phyloP scores from a whole-genome alignment of 2,888 invertebrate species.

The Disparrhopalites patrizii region DNA sequence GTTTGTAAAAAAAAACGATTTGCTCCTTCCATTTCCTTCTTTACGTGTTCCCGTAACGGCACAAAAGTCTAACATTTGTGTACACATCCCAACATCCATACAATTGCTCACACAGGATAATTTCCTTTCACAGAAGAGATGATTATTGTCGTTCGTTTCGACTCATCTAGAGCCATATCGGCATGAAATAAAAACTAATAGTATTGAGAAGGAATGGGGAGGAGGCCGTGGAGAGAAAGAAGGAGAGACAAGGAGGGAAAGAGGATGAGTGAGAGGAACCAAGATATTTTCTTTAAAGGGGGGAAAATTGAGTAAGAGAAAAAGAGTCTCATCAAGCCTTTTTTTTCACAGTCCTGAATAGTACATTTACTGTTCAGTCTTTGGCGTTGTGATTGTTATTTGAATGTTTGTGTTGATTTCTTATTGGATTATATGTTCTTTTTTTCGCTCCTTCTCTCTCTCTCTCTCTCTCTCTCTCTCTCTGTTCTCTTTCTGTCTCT shows the following conservation, averaged over 20 bases:
- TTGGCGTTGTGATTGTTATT: slow-evolving; percentile 27
- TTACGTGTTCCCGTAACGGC: background rate
- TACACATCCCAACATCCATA: no score
- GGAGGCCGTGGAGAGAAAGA: background rate
- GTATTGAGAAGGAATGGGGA: no score
- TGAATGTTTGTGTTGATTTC: slow-evolving; percentile 25
- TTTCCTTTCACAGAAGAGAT: slow-evolving; percentile 14
- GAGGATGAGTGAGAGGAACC: background rate
- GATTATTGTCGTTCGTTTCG: slow-evolving; percentile 15
- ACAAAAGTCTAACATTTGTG: background rate
- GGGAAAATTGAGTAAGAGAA: no score
- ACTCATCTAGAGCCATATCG: slow-evolving; percentile 10
- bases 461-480: background rate
- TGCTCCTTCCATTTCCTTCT: background rate
- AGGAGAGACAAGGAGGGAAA: background rate
- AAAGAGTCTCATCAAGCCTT: no score
- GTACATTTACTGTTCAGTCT: no score
- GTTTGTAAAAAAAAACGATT: no score
- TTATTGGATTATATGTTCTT: slow-evolving; percentile 14
- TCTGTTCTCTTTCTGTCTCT: background rate
- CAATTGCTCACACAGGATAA: no score
- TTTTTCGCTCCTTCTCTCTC: background rate
- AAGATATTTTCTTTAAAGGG: background rate
- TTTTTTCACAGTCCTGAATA: no score
- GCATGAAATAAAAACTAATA: slow-evolving; percentile 4